phyloP scores from a whole-genome alignment of 2,888 invertebrate genomes.

The Agriopis aurantiaria region DNA sequence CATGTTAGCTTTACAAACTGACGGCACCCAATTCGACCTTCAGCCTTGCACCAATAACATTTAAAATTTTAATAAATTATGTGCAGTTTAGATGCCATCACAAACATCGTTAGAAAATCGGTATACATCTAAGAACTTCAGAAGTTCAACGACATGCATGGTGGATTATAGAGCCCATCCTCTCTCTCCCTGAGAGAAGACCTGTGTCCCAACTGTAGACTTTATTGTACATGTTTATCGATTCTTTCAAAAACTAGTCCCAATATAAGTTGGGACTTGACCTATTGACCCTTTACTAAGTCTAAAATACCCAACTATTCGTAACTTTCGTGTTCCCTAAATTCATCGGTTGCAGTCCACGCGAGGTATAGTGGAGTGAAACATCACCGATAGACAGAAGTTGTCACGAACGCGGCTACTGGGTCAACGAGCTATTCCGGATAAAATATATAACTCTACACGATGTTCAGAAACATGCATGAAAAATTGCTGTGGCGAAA shows the following conservation, averaged over 20 bases:
- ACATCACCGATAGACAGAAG: slow-evolving; percentile 58
- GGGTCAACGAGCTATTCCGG: slow-evolving; percentile 71
- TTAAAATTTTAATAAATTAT: no score
- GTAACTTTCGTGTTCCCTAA: slow-evolving; percentile 45
- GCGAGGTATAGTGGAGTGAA: slow-evolving; percentile 33
- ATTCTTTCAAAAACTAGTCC: not conserved
- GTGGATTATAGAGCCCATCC: no score
- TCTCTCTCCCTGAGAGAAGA: no score
- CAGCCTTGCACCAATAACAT: no score
- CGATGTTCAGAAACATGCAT: slow-evolving; percentile 36
- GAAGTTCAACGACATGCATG: no score
- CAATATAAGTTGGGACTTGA: slow-evolving; percentile 37
- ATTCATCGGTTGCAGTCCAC: slow-evolving; percentile 42
- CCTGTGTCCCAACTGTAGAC: not conserved
- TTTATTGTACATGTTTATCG: not conserved
- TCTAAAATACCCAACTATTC: slow-evolving; percentile 6
- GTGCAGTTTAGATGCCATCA: no score
- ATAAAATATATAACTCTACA: slow-evolving; percentile 48
- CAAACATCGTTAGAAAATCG: no score
- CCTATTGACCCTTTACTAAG: slow-evolving; percentile 41
- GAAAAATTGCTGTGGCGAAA: slow-evolving; percentile 10
- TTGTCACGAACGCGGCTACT: slow-evolving; percentile 78
- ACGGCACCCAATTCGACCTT: no score
- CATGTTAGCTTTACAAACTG: no score
- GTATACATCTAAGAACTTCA: no score